Base-by-base conservation (phyloP, 2,888 invertebrate species). In the Tanaodytes sp. region DNA sequence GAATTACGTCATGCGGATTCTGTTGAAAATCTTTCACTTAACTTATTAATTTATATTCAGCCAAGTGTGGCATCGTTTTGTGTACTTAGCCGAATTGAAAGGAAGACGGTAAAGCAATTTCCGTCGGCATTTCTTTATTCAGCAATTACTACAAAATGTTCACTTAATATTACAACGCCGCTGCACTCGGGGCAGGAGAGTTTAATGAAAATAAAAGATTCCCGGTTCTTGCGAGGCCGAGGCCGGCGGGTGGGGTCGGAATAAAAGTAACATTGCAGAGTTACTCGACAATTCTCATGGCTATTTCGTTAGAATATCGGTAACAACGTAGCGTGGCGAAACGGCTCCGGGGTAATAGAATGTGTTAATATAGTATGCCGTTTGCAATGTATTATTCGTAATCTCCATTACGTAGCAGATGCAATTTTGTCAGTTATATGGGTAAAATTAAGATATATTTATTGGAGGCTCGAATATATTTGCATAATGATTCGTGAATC, bases 281-380 rank as follows among this genome's bases (percentile, higher is more conserved):
- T 67, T 31, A 37, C 69, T 74, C 68, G 73, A 71, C 75, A 75
- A 76, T 75, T 75, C 64, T 52, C 59, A 72, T 66, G 61, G 70
- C 39, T 66, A 71, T 75, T 80, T 76, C 75, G 76, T 54, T 75
- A 77, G 79, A 78, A 74, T 79, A 78, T 82, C 79, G 76, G 77
- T 79, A 75, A 77, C 75, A 73, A 76, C 75, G 75, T 75, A 73
- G 73, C 27, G 58, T 65, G 65, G 74, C 75, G 73, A 77, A n/a
- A 77, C 71, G n/a, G 65, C 73, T 73, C 14, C n/a, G n/a, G n/a
- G 23, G 78, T 82, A 82, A 82, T 82, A 79, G 82, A 82, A 82
- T 82, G 78, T 77, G 77, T 82, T 81, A 82, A 82, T 81, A 80
- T 75, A 65, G 70, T 75, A 80, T 79, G 79, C 76, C 76, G 74